Conservation (phyloP, 2,113 vertebrate genomes). For the Rhabdornis inornatus region DNA sequence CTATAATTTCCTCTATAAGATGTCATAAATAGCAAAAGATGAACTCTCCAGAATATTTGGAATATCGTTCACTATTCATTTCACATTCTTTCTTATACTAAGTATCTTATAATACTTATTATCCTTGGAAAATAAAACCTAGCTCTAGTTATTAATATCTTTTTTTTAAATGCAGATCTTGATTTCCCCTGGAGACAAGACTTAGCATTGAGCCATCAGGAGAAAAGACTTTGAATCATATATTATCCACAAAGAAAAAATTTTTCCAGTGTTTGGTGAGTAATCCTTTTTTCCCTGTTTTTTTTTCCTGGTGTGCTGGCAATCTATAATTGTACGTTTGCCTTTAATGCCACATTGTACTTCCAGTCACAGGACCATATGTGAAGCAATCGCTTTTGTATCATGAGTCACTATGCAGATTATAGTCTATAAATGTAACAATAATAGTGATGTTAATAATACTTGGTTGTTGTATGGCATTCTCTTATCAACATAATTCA, state of each 20-base stretch:
- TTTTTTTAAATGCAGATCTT: slow-evolving; percentile 70
- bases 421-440: background rate
- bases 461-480: background rate
- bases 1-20: slow-evolving; percentile 42
- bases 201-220: background rate
- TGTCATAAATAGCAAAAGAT: slow-evolving; percentile 49
- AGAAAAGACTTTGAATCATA: slow-evolving; percentile 46
- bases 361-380: background rate
- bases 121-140: slow-evolving; percentile 30
- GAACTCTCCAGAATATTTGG: slow-evolving; percentile 21
- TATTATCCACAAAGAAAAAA: slow-evolving; percentile 9
- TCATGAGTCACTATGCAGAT: background rate
- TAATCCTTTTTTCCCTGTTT: fast-evolving
- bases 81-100: slow-evolving; percentile 43
- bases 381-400: background rate
- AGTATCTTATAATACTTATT: slow-evolving; percentile 42
- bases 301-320: background rate
- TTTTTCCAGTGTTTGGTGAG: background rate
- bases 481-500: background rate
- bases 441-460: background rate
- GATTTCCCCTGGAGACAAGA: slow-evolving; percentile 41
- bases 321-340: background rate
- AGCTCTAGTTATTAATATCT: slow-evolving; percentile 64
- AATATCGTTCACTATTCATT: slow-evolving; percentile 37
- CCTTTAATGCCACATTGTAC: background rate